These are phyloP conservation scores for Sinelater perroti DNA, from an alignment of 2,888 invertebrate genomes.

Conservation along the genomic window DNA sequence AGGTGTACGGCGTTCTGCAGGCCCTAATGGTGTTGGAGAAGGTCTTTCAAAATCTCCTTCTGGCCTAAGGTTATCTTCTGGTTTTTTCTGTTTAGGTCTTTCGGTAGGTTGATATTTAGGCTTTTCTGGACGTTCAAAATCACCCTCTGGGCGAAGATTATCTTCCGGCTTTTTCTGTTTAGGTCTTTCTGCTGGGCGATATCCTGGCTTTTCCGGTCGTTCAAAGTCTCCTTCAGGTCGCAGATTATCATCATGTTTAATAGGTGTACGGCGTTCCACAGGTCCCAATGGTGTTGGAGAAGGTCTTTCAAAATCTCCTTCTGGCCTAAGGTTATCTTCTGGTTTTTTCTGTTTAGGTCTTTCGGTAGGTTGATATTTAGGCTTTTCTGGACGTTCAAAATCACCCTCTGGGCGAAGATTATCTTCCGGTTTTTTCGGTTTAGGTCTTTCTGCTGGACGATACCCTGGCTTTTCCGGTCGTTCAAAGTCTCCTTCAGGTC, in stretches of 20 bases:
- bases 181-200: slow-evolving; percentile 59
- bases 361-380: slow-evolving; percentile 52
- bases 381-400: slow-evolving; percentile 59
- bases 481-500: slow-evolving; percentile 60
- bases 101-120: slow-evolving; percentile 52
- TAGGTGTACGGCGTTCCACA: slow-evolving; percentile 59
- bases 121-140: slow-evolving; percentile 59
- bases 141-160: slow-evolving; percentile 67
- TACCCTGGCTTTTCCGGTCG: slow-evolving; percentile 55
- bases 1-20: slow-evolving; percentile 57
- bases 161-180: slow-evolving; percentile 63
- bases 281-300: slow-evolving; percentile 54
- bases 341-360: slow-evolving; percentile 56
- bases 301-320: slow-evolving; percentile 53
- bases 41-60: slow-evolving; percentile 61
- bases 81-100: slow-evolving; percentile 57
- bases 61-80: slow-evolving; percentile 60
- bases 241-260: slow-evolving; percentile 65
- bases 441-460: slow-evolving; percentile 58
- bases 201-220: slow-evolving; percentile 55
- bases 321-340: slow-evolving; percentile 68
- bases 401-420: slow-evolving; percentile 68
- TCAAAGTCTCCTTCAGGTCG: slow-evolving; percentile 62
- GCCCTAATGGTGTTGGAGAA: slow-evolving; percentile 51
- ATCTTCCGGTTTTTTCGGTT: slow-evolving; percentile 62